phyloP scores from a whole-genome alignment of 2,888 invertebrate species.

The Folsomia manolachei region DNA sequence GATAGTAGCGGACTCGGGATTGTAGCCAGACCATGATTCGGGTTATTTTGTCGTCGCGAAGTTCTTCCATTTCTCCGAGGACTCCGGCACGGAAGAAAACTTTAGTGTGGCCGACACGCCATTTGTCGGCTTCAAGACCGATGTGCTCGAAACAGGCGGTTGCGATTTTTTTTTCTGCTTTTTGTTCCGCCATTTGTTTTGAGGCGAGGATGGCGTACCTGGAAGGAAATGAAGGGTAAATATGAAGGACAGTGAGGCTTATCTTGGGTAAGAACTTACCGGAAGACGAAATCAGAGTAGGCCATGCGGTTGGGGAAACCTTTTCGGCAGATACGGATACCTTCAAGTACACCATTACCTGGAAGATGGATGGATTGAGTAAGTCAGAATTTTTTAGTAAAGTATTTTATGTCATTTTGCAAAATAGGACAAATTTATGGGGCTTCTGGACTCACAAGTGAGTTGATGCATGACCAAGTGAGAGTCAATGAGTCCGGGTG shows the following conservation, averaged over 20 bases:
- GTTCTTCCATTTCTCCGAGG: slow-evolving; percentile 59
- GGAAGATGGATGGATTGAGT: no score
- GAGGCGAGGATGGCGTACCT: slow-evolving; percentile 99
- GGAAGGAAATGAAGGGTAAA: background rate
- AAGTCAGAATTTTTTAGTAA: no score
- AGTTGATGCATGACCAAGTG: slow-evolving; percentile 99
- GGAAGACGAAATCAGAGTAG: slow-evolving; percentile 81
- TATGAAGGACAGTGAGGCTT: background rate
- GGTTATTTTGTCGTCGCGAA: slow-evolving; percentile 59
- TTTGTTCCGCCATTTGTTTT: slow-evolving; percentile 78
- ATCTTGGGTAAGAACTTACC: slow-evolving; percentile 2
- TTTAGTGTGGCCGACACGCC: slow-evolving; percentile 98
- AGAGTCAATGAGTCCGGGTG: slow-evolving; percentile 93
- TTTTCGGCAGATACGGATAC: slow-evolving; percentile 99
- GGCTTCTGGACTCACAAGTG: no score
- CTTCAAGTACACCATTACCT: slow-evolving; percentile 99
- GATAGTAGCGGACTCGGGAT: slow-evolving; percentile 39
- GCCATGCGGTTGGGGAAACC: slow-evolving; percentile 99
- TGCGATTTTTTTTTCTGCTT: slow-evolving; percentile 79
- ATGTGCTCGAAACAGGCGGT: slow-evolving; percentile 81
- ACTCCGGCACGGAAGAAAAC: slow-evolving; percentile 60
- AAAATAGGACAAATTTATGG: no score
- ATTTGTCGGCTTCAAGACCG: slow-evolving; percentile 86
- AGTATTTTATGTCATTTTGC: no score
- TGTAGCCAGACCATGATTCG: slow-evolving; percentile 56